phyloP scores from a whole-genome alignment of 2,888 invertebrate species.

The Noctua fimbriata region DNA sequence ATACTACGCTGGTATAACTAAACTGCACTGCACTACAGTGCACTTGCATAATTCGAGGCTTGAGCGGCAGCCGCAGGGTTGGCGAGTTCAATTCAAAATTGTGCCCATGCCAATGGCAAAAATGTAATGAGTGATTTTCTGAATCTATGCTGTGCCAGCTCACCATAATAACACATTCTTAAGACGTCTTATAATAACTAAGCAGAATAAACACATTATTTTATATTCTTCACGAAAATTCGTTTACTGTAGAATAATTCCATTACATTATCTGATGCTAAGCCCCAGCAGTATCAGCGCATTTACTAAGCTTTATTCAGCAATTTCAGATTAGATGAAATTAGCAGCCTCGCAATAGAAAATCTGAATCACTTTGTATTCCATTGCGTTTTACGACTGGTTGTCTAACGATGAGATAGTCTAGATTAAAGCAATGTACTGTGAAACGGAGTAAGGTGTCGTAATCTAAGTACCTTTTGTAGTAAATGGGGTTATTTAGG shows the following conservation, averaged over 20 bases:
- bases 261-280: slow-evolving; percentile 40
- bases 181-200: slow-evolving; percentile 23
- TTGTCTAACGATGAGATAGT: slow-evolving; percentile 35
- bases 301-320: slow-evolving; percentile 26
- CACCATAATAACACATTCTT: not conserved
- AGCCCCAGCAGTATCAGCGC: slow-evolving; percentile 29
- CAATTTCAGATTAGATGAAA: slow-evolving; percentile 40
- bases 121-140: not conserved
- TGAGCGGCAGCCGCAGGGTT: slow-evolving; percentile 49
- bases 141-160: not conserved
- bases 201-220: slow-evolving; percentile 20
- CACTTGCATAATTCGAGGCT: slow-evolving; percentile 66
- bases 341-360: slow-evolving; percentile 31
- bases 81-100: not conserved
- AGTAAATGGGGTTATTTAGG: slow-evolving; percentile 23
- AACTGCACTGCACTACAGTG: slow-evolving; percentile 62
- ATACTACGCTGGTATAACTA: slow-evolving; percentile 59
- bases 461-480: slow-evolving; percentile 32
- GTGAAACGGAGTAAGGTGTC: slow-evolving; percentile 32
- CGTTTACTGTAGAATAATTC: slow-evolving; percentile 38
- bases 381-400: slow-evolving; percentile 50
- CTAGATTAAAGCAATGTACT: slow-evolving; percentile 43
- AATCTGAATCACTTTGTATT: slow-evolving; percentile 40
- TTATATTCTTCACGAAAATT: slow-evolving; percentile 22
- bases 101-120: not conserved